Percentiles rank a stretch among this genome's conserved stretches.
Conservation (phyloP, 2,888 invertebrate species). For the Apodemia mormo region DNA sequence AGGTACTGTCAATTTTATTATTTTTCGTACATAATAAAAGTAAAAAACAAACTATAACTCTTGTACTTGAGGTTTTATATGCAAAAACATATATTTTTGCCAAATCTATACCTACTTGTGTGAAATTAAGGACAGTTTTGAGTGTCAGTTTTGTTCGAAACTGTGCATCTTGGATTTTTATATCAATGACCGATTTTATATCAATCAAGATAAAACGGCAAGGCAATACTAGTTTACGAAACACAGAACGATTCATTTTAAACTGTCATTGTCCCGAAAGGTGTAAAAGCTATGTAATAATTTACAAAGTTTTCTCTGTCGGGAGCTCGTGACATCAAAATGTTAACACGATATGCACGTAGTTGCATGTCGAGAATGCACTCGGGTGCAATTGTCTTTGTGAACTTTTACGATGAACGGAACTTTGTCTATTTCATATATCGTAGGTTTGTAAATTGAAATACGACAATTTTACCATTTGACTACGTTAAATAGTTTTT, state of each 20-base stretch:
- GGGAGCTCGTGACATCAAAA: slow-evolving; percentile 8
- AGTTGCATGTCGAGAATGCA: slow-evolving; percentile 3
- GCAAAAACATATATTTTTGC: no score
- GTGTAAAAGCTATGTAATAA: slow-evolving; percentile 11
- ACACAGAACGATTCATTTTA: background rate
- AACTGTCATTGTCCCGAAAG: background rate
- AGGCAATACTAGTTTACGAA: background rate
- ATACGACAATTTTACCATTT: background rate
- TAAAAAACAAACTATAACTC: no score
- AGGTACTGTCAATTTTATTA: no score
- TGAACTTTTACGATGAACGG: background rate
- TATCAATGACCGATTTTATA: no score
- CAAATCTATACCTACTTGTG: no score
- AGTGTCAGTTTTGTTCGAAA: no score
- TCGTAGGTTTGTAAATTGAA: background rate
- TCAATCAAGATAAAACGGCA: no score
- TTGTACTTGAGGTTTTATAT: no score
- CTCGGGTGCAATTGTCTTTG: background rate
- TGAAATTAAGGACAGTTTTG: no score
- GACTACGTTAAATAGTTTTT: no score
- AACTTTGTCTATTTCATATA: background rate
- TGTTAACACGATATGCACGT: slow-evolving; percentile 7
- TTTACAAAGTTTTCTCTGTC: slow-evolving; percentile 1
- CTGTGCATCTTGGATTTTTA: no score
- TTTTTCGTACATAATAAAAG: no score